Base-by-base conservation (phyloP, 2,797 vertebrate genomes). In the Potorous gilbertii region DNA sequence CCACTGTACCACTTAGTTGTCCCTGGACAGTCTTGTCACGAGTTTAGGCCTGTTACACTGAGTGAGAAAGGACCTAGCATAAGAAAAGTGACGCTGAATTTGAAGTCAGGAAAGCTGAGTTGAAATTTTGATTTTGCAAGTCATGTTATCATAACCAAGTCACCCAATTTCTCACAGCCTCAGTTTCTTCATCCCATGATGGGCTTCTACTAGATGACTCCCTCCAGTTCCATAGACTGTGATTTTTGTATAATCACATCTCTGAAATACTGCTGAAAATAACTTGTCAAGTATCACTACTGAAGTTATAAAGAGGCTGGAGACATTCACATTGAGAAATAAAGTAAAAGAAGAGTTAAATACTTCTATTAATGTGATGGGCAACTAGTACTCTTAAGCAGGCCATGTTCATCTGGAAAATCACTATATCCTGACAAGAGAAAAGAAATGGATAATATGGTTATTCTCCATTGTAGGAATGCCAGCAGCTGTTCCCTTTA, bases 281-380 rank as follows among this genome's bases (percentile, higher is more conserved):
- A 87, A 50, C 94, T 6, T 28, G 13, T 95, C 57, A 90, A 94
- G 6, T 55, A 28, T 57, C 18, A 81, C n/a, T 90, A n/a, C 1
- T 92, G 50, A 96, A 94, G 93, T 96, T 74, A 57, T 90, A 94
- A 97, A 95, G 93, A 13, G 2, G 62, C 56, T 56, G 59, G 13
- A 81, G 2, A 96, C 90, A 50, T 93, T 95, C 96, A 66, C 94
- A 13, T 74, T 40, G 52, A n/a, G 14, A 1, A 55, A 14, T 81
- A 62, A 93, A 5, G 24, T 62, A 55, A 94, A 96, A 95, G 34
- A 74, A 46, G 28, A 92, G 55, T 92, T 91, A 81, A 94, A n/a
- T 54, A 54, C 90, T 74, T 94, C 46, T 66, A 56, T 56, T 95
- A 92, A 50, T 13, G 13, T 62, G 28, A 0, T 94, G 56, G 46